A percentile compares a stretch with the other conserved stretches of the same genome.
These are phyloP conservation scores for Acanthosepion lycidas DNA, from an alignment of 2,888 invertebrate species.

Conservation along the genomic window DNA sequence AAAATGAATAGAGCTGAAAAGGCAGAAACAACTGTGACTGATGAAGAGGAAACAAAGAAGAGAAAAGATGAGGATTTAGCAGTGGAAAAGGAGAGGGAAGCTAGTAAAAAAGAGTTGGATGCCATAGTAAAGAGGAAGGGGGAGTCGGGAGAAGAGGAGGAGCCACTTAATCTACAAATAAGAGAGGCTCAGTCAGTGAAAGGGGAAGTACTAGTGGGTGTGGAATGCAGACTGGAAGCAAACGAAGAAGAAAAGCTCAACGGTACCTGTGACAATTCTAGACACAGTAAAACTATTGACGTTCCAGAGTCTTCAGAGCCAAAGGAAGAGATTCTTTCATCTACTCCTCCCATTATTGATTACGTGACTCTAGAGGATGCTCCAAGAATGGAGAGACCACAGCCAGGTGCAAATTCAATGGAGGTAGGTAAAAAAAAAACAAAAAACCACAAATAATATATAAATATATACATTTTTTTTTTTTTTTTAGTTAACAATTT, in stretches of 20 bases:
- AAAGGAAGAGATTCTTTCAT: neutral
- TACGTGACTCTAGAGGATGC: slow-evolving; percentile 43
- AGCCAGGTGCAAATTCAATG: neutral
- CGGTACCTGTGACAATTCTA: neutral
- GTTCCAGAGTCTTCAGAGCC: neutral
- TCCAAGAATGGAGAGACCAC: slow-evolving; percentile 44
- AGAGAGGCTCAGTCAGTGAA: neutral
- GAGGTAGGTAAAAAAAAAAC: neutral
- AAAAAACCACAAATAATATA: too few relatives aligned
- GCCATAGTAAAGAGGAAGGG: neutral
- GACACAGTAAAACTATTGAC: neutral
- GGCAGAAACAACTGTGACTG: slow-evolving; percentile 46
- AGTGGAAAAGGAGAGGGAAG: slow-evolving; percentile 44
- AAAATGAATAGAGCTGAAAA: neutral
- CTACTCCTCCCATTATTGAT: neutral
- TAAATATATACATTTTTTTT: neutral
- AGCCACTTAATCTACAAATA: neutral
- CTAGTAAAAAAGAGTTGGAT: too few relatives aligned
- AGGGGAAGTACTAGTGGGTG: neutral
- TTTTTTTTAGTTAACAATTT: neutral
- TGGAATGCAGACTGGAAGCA: neutral
- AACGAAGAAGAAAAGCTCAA: neutral
- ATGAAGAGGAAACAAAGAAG: neutral
- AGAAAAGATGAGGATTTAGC: slow-evolving; percentile 45
- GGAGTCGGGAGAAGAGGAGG: neutral